Base-by-base conservation (phyloP, 1,140 invertebrate species). In the Sycophila sp. region DNA sequence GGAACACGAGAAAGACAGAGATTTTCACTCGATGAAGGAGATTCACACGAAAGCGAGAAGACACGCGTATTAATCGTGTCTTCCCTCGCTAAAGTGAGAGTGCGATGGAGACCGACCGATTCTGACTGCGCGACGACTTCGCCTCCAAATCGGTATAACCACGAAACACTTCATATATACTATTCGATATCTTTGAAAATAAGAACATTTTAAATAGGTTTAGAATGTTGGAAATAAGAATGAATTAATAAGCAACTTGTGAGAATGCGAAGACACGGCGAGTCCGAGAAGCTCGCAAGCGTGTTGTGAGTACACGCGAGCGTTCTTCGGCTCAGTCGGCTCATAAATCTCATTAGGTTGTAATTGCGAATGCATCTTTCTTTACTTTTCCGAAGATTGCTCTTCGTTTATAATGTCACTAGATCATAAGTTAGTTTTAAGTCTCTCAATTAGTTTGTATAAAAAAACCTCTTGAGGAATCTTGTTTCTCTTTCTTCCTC, bases 241-340 rank as follows among this genome's bases (percentile, higher is more conserved):
- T 64, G 2, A 64, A 10, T 53, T 34, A 55, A 53, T 65, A n/a
- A n/a, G 42, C 42, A 22, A 55, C 56, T 55, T 30, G 22, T 45
- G 26, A 45, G 28, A 67, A 69, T 38, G 45, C 11, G 45, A 56
- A 32, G 22, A 36, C 11, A 49, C 17, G 51, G 38, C 40, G 60
- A 58, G 68, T 17, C 30, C 22, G 49, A 62, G 38, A 79, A 81
- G 81, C 77, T 77, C 79, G 82, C 80, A 80, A 77, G 77, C 80
- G 69, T 85, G 83, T 83, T 85, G 83, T 85, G 78, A 85, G 83
- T 83, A 85, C 83, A 81, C 45, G 53, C 82, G 78, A 75, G 75
- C 80, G 79, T 76, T 80, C 81, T 78, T 72, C 36, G 59, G 58
- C 68, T 64, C 59, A 32, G 22, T 58, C 55, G 66, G 49, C 38